A percentile compares a stretch with the other conserved stretches of the same genome.
Evolutionary conservation across 2,888 invertebrate species (phyloP).

Genomic region (Neoitamus cyanurus): DNA sequence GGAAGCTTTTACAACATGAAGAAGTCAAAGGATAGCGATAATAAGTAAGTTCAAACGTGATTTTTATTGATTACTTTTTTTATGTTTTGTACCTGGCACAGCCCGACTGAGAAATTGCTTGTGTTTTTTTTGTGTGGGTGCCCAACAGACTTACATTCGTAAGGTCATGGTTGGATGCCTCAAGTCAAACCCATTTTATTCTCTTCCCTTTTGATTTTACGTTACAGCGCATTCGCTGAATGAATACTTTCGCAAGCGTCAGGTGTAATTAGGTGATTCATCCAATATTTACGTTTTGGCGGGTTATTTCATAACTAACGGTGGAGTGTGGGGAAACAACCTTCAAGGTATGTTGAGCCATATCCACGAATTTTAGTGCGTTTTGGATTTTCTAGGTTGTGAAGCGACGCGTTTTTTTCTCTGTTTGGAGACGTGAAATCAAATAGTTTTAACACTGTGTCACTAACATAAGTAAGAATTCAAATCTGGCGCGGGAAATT

Average conservation of each 20-base stretch:
- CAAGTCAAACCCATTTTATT: not conserved
- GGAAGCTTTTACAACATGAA: conserved; percentile 46
- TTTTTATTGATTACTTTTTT: not conserved
- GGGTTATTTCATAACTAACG: not conserved
- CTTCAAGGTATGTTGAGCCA: not conserved
- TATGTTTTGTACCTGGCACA: not conserved
- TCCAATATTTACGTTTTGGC: not conserved
- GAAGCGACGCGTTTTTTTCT: not conserved
- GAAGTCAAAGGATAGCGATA: conserved; percentile 2
- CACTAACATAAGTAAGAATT: not conserved
- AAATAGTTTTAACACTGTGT: not conserved
- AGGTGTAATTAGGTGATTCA: not conserved
- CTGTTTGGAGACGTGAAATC: not conserved
- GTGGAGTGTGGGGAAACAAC: not conserved
- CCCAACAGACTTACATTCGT: not conserved
- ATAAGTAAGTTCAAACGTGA: not conserved
- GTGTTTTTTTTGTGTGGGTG: not conserved
- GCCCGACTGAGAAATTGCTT: not conserved
- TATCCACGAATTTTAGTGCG: not conserved
- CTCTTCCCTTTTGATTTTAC: not conserved
- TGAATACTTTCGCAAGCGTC: not conserved
- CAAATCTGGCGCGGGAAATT: not conserved
- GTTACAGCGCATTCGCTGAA: not conserved
- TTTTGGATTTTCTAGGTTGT: not conserved
- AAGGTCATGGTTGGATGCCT: conserved; percentile 15